A percentile compares a stretch with the other conserved stretches of the same genome.
Conservation (phyloP, 1,140 invertebrate species). For the Bombus terrestris region DNA sequence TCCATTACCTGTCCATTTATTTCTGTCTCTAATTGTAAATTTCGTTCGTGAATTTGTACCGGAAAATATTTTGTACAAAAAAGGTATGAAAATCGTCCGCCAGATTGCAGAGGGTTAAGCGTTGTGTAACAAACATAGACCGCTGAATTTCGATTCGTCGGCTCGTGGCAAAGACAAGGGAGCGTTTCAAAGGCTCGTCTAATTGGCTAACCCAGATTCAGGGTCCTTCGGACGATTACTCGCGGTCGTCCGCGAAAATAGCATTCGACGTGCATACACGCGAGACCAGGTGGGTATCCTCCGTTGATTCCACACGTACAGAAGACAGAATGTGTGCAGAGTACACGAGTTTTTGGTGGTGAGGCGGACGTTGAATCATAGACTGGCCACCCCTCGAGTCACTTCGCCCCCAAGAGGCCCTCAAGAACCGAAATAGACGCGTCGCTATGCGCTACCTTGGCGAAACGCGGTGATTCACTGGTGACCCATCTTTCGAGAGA, state of each 20-base stretch:
- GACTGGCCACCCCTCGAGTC: conserved; percentile 54
- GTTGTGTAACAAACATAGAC: too few species aligned
- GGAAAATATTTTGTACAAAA: too few species aligned
- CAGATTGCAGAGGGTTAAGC: too few species aligned
- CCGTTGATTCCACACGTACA: background rate
- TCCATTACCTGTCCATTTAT: too few species aligned
- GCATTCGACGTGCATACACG: conserved; percentile 11
- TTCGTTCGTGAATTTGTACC: too few species aligned
- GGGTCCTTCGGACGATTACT: conserved; percentile 37
- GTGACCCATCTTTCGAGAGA: conserved; percentile 72
- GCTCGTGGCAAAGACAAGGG: background rate
- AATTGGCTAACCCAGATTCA: conserved; percentile 46
- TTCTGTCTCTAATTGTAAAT: too few species aligned
- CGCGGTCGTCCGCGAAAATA: conserved; percentile 61
- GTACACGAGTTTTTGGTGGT: conserved; percentile 5
- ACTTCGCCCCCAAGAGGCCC: conserved; percentile 45
- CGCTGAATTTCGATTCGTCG: background rate
- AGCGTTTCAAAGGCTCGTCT: background rate
- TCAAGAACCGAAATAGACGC: conserved; percentile 72
- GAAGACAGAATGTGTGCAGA: too few species aligned
- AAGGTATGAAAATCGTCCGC: too few species aligned
- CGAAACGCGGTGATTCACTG: conserved; percentile 73
- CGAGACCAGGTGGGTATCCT: conserved; percentile 19
- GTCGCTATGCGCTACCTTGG: conserved; percentile 72
- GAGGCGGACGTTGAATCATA: conserved; percentile 70